These are phyloP conservation scores for Drosophila nikananu DNA, from an alignment of 1,140 invertebrate genomes.

Conservation along the genomic window DNA sequence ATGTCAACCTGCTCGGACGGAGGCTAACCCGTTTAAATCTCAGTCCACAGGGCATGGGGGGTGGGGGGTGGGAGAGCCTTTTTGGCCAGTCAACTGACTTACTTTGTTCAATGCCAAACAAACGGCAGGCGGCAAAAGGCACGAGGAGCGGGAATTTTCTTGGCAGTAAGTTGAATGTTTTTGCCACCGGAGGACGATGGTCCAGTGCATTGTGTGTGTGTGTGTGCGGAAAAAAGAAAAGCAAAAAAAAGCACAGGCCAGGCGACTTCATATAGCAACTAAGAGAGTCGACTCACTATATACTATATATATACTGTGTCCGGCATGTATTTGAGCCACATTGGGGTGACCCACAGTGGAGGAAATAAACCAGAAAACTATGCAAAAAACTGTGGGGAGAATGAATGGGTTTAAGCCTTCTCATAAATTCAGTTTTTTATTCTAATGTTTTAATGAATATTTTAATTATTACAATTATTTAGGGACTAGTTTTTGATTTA, in stretches of 20 bases:
- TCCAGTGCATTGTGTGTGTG: conserved; percentile 61
- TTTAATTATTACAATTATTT: too few species aligned
- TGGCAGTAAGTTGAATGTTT: conserved; percentile 64
- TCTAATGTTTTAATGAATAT: too few species aligned
- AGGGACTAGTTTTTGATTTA: too few species aligned
- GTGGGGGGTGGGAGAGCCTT: neutral
- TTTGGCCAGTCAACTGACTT: conserved; percentile 66
- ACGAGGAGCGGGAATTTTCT: conserved; percentile 51
- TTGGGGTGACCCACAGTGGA: conserved; percentile 7
- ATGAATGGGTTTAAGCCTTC: too few species aligned
- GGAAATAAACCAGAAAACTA: neutral
- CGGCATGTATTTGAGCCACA: conserved; percentile 9
- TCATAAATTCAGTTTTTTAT: too few species aligned
- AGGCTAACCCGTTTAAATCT: conserved; percentile 61
- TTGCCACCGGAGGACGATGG: conserved; percentile 41
- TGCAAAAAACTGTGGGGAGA: neutral
- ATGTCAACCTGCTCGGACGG: conserved; percentile 49
- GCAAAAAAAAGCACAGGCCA: neutral
- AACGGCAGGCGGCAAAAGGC: neutral
- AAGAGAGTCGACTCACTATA: conserved; percentile 20
- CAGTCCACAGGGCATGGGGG: neutral
- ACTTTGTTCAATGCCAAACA: conserved; percentile 67
- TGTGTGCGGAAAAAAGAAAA: neutral
- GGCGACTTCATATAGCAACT: conserved; percentile 50
- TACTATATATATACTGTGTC: conserved; percentile 33